phyloP scores from a whole-genome alignment of 2,888 invertebrate genomes.

The Cryptocephalus primarius region DNA sequence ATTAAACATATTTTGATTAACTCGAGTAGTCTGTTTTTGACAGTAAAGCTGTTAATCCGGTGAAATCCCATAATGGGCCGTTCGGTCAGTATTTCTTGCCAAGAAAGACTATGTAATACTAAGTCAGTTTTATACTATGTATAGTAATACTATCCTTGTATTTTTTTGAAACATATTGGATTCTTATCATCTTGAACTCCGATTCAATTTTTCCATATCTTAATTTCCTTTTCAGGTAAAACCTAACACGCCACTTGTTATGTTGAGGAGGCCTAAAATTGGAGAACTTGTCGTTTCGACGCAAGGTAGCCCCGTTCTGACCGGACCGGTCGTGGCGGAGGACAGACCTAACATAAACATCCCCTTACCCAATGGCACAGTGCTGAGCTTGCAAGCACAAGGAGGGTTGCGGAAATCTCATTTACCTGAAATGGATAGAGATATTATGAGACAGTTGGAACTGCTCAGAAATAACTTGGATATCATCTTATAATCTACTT shows the following conservation, averaged over 20 bases:
- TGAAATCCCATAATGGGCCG: too few relatives aligned
- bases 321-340: slow-evolving; percentile 39
- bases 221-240: slow-evolving; percentile 33
- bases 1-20: too few relatives aligned
- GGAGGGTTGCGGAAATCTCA: slow-evolving; percentile 36
- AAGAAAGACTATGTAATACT: too few relatives aligned
- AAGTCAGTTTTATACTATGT: too few relatives aligned
- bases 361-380: slow-evolving; percentile 50
- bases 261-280: slow-evolving; percentile 48
- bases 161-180: too few relatives aligned
- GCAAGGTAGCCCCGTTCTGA: slow-evolving; percentile 55
- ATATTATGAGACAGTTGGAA: slow-evolving; percentile 38
- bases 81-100: too few relatives aligned
- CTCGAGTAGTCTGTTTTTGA: too few relatives aligned
- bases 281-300: slow-evolving; percentile 59
- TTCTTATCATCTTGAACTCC: background rate
- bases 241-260: slow-evolving; percentile 49
- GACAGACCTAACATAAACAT: slow-evolving; percentile 55
- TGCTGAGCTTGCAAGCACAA: slow-evolving; percentile 51
- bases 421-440: slow-evolving; percentile 34
- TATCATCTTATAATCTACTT: background rate
- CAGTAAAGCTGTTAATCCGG: too few relatives aligned
- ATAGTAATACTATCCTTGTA: too few relatives aligned
- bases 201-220: background rate
- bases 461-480: background rate